phyloP scores from a whole-genome alignment of 2,113 vertebrate genomes.

The Empidonax alnorum region DNA sequence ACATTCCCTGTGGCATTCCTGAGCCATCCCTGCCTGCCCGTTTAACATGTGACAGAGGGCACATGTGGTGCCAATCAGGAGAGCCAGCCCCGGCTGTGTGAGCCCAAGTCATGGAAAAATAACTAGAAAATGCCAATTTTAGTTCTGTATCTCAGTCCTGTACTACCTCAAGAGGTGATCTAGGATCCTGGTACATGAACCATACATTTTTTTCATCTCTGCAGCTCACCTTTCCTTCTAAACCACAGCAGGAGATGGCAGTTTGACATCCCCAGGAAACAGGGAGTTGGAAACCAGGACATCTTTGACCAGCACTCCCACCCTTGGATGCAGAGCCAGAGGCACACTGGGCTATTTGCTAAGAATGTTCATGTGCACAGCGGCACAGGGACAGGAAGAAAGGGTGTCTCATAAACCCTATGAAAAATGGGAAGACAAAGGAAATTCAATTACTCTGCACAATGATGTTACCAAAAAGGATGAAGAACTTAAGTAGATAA shows the following conservation, averaged over 20 bases:
- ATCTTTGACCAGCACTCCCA: background rate
- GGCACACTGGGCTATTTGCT: background rate
- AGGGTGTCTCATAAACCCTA: background rate
- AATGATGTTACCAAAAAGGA: slow-evolving; percentile 30
- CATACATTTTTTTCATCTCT: background rate
- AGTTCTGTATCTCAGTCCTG: background rate
- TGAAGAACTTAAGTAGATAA: slow-evolving; percentile 47
- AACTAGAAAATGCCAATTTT: background rate
- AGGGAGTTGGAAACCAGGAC: background rate
- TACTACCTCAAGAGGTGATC: background rate
- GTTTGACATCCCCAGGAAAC: background rate
- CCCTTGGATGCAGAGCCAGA: background rate
- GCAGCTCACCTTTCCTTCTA: background rate
- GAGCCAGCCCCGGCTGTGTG: background rate
- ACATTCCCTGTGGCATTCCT: background rate
- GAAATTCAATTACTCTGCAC: background rate
- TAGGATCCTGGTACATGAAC: background rate
- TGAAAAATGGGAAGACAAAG: background rate
- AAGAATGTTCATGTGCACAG: fast-evolving
- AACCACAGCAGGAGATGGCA: background rate
- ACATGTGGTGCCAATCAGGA: background rate
- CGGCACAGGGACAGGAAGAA: background rate
- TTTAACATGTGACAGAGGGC: background rate
- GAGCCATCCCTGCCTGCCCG: background rate
- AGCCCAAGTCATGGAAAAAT: background rate